A percentile compares a stretch with the other conserved stretches of the same genome.
phyloP scores from a whole-genome alignment of 2,113 vertebrate genomes.

The Hippocampus comes region DNA sequence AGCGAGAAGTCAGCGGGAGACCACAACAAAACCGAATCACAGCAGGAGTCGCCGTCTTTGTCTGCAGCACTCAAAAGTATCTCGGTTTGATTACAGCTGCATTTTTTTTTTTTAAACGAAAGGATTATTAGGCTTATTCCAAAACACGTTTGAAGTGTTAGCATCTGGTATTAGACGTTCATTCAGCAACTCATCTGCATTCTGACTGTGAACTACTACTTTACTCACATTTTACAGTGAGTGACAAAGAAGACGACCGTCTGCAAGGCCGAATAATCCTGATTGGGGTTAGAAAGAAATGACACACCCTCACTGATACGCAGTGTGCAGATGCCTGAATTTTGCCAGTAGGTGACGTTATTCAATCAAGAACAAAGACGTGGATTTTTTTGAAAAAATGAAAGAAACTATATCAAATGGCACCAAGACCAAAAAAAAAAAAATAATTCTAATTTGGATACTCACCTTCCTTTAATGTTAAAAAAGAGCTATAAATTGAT shows the following conservation, averaged over 20 bases:
- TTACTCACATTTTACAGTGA: background rate
- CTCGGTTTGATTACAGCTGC: background rate
- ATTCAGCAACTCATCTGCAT: background rate
- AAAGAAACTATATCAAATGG: no score
- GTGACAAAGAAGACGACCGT: no score
- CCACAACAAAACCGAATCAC: slow-evolving; percentile 19
- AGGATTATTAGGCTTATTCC: background rate
- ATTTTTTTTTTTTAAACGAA: background rate
- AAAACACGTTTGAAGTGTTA: background rate
- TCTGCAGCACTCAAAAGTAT: slow-evolving; percentile 3
- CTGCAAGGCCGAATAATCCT: no score
- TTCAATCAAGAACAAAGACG: no score
- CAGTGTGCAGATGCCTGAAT: no score
- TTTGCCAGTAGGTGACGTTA: no score
- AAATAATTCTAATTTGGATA: no score
- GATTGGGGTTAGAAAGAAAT: no score
- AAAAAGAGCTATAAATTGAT: no score
- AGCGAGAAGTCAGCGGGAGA: slow-evolving; percentile 10
- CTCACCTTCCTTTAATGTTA: background rate
- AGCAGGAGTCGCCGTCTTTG: slow-evolving; percentile 13
- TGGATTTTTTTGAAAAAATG: no score
- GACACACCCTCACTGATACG: background rate
- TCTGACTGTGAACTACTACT: background rate
- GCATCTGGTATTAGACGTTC: background rate
- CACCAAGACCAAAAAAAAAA: no score